A percentile compares a stretch with the other conserved stretches of the same genome.
Conservation (phyloP, 2,113 vertebrate genomes). For the Lasiurus cinereus region DNA sequence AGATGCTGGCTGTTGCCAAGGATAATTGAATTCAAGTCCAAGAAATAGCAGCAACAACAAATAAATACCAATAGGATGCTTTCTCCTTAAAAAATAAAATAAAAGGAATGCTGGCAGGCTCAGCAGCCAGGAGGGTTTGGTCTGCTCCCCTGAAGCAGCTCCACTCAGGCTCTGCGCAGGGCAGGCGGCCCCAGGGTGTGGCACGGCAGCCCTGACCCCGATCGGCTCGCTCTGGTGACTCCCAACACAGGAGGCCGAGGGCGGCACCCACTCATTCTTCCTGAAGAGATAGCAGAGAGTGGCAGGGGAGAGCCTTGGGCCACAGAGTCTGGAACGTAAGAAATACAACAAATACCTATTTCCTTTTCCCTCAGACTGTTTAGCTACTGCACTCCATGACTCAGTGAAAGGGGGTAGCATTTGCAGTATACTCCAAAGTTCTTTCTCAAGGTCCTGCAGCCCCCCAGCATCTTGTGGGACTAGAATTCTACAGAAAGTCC, state of each 20-base stretch:
- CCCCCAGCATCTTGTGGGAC: not conserved
- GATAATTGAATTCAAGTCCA: slow-evolving; percentile 68
- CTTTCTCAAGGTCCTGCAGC: not conserved
- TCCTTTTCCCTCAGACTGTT: not conserved
- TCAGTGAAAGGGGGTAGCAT: not conserved
- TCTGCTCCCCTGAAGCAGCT: not conserved
- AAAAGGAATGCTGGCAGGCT: not conserved
- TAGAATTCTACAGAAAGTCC: slow-evolving; percentile 47
- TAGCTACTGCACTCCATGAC: not conserved
- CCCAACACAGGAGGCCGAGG: too few species aligned
- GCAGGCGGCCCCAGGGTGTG: too few species aligned
- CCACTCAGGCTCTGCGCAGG: not conserved
- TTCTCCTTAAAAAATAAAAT: slow-evolving; percentile 52
- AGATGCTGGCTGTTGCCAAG: slow-evolving; percentile 11
- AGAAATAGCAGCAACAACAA: slow-evolving; percentile 50
- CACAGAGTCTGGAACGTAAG: not conserved
- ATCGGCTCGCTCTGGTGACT: too few species aligned
- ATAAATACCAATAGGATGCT: slow-evolving; percentile 34
- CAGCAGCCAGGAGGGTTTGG: not conserved
- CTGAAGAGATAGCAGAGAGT: not conserved
- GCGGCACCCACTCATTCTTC: not conserved
- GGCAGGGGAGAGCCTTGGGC: not conserved
- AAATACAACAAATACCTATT: not conserved
- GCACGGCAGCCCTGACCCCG: too few species aligned
- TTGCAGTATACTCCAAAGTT: not conserved